Percentiles rank a stretch among this genome's conserved stretches.
These are phyloP conservation scores for Camptogramma bilineatum DNA, from an alignment of 2,888 invertebrate genomes.

Conservation along the genomic window DNA sequence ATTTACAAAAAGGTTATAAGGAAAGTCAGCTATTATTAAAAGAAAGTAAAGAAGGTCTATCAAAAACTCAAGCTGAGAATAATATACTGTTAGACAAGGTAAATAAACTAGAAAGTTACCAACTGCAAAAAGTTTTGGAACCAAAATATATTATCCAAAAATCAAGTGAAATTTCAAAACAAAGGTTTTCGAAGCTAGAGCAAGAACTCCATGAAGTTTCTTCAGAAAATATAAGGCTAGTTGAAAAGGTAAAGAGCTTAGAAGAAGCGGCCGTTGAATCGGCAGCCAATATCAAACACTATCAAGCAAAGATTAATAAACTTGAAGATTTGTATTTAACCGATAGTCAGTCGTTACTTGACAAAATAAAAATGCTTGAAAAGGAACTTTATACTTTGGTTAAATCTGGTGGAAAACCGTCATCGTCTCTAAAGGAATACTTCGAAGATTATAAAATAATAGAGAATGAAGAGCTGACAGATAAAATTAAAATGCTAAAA, in stretches of 20 bases:
- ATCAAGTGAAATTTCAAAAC: background rate
- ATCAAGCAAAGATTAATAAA: conserved; percentile 12
- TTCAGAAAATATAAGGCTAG: background rate
- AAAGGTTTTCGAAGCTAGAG: background rate
- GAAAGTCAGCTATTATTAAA: conserved; percentile 9
- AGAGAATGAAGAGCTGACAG: conserved; percentile 5
- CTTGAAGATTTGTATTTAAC: conserved; percentile 19
- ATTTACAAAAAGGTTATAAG: background rate
- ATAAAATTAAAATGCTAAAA: conserved; percentile 11
- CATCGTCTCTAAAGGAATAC: conserved; percentile 8
- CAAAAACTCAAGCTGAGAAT: conserved; percentile 10
- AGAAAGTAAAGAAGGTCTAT: conserved; percentile 13
- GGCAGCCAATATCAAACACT: conserved; percentile 1
- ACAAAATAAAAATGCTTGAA: conserved; percentile 20
- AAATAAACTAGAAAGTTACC: conserved; percentile 7
- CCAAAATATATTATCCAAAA: background rate
- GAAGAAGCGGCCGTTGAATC: conserved; percentile 1
- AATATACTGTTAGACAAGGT: conserved; percentile 5
- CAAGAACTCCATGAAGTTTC: conserved; percentile 1
- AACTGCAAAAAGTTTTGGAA: background rate
- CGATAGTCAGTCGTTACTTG: conserved; percentile 20
- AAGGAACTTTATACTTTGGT: conserved; percentile 1
- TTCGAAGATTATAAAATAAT: background rate
- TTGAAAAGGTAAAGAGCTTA: conserved; percentile 19
- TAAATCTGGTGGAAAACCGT: background rate